phyloP scores from a whole-genome alignment of 2,888 invertebrate genomes.

The Euspilapteryx auroguttella region DNA sequence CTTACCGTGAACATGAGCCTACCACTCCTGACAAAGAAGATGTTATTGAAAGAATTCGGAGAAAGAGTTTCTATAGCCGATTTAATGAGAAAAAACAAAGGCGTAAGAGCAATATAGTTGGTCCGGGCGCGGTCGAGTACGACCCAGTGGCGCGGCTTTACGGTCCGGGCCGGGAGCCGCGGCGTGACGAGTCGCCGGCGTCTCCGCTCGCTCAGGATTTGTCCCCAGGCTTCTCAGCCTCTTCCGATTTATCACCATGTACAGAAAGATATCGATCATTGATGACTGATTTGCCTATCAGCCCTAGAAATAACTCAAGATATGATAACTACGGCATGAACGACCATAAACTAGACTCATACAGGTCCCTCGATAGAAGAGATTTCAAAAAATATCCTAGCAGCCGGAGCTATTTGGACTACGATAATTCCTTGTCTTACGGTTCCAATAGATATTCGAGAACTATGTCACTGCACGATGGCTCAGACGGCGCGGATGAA shows the following conservation, averaged over 20 bases:
- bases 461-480: conserved; percentile 47
- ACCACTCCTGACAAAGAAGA: conserved; percentile 66
- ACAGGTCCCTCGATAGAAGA: conserved; percentile 49
- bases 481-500: conserved; percentile 31
- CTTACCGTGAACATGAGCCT: conserved; percentile 42
- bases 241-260: conserved; percentile 41
- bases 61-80: conserved; percentile 87
- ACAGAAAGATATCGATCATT: conserved; percentile 45
- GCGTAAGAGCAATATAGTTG: conserved; percentile 68
- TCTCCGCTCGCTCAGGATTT: conserved; percentile 38
- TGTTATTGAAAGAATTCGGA: conserved; percentile 81
- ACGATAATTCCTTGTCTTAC: conserved; percentile 39
- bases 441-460: conserved; percentile 38
- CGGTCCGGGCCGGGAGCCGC: conserved; percentile 23
- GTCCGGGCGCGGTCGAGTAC: conserved; percentile 63
- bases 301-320: conserved; percentile 28
- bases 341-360: conserved; percentile 46
- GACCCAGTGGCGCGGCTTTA: conserved; percentile 48
- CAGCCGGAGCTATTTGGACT: conserved; percentile 37
- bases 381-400: conserved; percentile 45
- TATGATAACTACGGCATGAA: conserved; percentile 38
- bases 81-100: conserved; percentile 83
- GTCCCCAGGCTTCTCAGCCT: conserved; percentile 37
- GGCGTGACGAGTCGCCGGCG: conserved; percentile 34
- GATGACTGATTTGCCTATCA: conserved; percentile 29